Evolutionary conservation across 2,888 invertebrate species (phyloP), one percentile per base, ranked within the genome.

Genomic region (Rhorus exstirpatorius): DNA sequence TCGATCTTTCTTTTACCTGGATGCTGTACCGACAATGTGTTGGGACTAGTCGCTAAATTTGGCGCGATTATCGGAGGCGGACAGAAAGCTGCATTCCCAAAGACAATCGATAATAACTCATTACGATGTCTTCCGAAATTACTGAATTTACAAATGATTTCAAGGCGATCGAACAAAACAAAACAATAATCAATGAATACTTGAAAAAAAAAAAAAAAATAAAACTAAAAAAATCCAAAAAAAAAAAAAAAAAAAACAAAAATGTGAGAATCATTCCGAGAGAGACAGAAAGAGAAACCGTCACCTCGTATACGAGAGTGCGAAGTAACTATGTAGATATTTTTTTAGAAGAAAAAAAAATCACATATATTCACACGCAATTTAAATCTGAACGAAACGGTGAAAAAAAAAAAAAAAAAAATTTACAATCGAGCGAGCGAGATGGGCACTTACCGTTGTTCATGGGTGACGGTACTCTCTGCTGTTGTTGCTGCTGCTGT

Each of bases 61-160:
- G 96, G 95, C 81, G 96, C 96, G 89, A 95, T 95, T 86, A 91
- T 88, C 78, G 91, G 86, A 76, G 91, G 87, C 80, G 89, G 89
- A 92, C 96, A 96, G 93, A 94, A 96, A 44, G 96, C 96, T 96
- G 96, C 95, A 95, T 96, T 95, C 94, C 93, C 93, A 86, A 87
- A 77, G 26, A 67, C 31, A 55, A 68, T 72, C 24, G 44, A 70
- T 17, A 53, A 26, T 14, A 67, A 55, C 24, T 17, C 38, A 65
- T 74, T 46, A 60, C 55, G 63, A 79, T 31, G 21, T 74, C 60
- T 46, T 35, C 7, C 63, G 6, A 38, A 26, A 26, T 31, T 31
- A 26, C 10, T 49, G 14, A 44, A 24, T 6, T 67, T 24, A 21
- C 14, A 44, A 8, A 44, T 31, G 1, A 46, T 35, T 19, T 51